phyloP scores from a whole-genome alignment of 2,113 vertebrate genomes.

The Eurypyga helias region DNA sequence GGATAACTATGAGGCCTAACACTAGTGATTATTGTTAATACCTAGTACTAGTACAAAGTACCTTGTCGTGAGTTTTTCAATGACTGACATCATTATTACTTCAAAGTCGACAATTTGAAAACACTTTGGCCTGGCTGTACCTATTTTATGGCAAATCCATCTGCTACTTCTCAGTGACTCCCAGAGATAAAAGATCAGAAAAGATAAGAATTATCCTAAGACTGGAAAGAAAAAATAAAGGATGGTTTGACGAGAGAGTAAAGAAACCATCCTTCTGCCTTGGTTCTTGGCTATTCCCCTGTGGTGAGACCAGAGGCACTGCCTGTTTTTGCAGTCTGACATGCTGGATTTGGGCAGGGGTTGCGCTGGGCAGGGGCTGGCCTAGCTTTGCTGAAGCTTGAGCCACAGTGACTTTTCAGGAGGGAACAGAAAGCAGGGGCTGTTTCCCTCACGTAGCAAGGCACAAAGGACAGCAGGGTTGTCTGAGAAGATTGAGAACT shows the following conservation, averaged over 20 bases:
- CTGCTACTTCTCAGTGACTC: neutral
- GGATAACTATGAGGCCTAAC: neutral
- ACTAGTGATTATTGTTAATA: neutral
- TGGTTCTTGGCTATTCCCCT: neutral
- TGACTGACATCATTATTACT: neutral
- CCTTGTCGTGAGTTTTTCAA: neutral
- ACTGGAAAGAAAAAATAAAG: neutral
- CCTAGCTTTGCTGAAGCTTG: neutral
- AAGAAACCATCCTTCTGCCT: neutral
- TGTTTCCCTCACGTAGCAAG: neutral
- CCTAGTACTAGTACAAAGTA: neutral
- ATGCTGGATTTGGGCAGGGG: neutral
- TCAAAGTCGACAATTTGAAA: neutral
- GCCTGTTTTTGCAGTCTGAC: neutral
- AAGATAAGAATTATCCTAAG: neutral
- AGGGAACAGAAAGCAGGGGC: constrained; percentile 5
- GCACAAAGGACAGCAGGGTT: neutral
- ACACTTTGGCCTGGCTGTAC: neutral
- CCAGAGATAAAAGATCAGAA: neutral
- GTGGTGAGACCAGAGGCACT: neutral
- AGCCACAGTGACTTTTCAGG: neutral
- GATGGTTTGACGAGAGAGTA: neutral
- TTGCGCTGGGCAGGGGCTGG: neutral
- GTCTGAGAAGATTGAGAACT: constrained; percentile 25
- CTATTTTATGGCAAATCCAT: neutral